Percentiles rank a stretch among this genome's conserved stretches.
Evolutionary conservation across 2,888 invertebrate genomes (phyloP).

Genomic region (Epinotia bilunana): DNA sequence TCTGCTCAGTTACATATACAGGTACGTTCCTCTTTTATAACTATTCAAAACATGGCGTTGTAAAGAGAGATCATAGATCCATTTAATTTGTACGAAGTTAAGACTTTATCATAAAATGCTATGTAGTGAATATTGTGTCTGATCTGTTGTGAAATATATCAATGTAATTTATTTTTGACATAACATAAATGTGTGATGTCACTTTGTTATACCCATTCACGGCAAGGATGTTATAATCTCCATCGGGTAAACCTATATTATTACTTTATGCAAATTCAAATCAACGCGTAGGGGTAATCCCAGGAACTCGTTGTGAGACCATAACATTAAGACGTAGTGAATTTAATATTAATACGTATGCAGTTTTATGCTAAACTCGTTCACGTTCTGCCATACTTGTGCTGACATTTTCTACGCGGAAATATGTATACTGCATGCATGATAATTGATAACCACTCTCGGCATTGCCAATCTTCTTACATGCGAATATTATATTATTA

Average conservation of each 20-base stretch:
- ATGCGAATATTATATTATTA: too few relatives aligned
- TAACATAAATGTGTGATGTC: neutral
- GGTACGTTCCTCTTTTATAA: too few relatives aligned
- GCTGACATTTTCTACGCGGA: constrained; percentile 3
- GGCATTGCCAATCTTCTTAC: neutral
- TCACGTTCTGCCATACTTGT: constrained; percentile 1
- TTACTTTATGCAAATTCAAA: constrained; percentile 13
- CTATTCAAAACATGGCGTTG: too few relatives aligned
- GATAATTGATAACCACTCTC: neutral
- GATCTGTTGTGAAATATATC: too few relatives aligned
- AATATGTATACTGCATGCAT: neutral
- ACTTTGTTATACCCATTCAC: neutral
- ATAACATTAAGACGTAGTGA: constrained; percentile 10
- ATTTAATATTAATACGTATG: neutral
- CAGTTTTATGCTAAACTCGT: constrained; percentile 8
- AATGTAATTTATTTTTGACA: neutral
- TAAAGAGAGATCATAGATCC: too few relatives aligned
- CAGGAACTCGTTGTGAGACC: constrained; percentile 15
- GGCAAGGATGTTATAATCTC: neutral
- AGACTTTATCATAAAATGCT: too few relatives aligned
- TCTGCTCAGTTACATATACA: too few relatives aligned
- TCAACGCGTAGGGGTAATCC: constrained; percentile 8
- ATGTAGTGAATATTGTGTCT: too few relatives aligned
- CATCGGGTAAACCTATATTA: neutral
- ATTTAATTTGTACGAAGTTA: too few relatives aligned